Evolutionary conservation across 2,888 invertebrate species (phyloP), one percentile per base, ranked within the genome.

Genomic region (Meliscaeva auricollis): DNA sequence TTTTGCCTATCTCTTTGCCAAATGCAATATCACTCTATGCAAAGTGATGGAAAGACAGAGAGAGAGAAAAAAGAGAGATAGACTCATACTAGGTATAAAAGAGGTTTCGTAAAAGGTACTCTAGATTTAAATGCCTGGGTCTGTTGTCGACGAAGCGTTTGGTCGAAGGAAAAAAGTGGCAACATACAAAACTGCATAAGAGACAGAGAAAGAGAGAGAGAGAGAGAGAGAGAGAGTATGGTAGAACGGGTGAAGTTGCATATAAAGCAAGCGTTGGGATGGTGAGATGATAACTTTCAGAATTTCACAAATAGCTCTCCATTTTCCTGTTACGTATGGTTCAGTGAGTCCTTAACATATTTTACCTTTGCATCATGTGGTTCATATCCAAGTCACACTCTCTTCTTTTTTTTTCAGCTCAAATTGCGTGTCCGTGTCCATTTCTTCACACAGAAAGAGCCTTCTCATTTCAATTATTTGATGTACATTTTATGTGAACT

Each of bases 311-410:
- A 84, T 75, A 69, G 70, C 84, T 84, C 80, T 75, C 58, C 66
- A 80, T 75, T 80, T 80, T 50, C 58, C 48, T 69, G 83, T 79
- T 84, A 75, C 66, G 66, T 60, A 79, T 75, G 79, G 75, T 72
- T 80, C 79, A 79, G 75, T 80, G 79, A 75, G 75, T 84, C 79
- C 79, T 84, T 84, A 79, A 72, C 69, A 75, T 68, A 50, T 54
- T 62, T 58, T 62, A 41, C 26, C 52, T 44, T 30, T 58, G 58
- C 56, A 30, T 44, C 44, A 62, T 38, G 44, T 35, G 32, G 11
- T 20, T 46, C 60, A 60, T 62, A 48, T 54, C 15, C 41, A 58
- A 41, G 54, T 80, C 66, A 44, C 41, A 66, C 66, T 30, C 72
- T 30, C 22, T 58, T 41, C 35, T 41, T 3, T 26, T 26, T 41